Evolutionary conservation across 2,888 invertebrate species (phyloP), one percentile per base, ranked within the genome.

Genomic region (Rhimphoctona megacephalus): DNA sequence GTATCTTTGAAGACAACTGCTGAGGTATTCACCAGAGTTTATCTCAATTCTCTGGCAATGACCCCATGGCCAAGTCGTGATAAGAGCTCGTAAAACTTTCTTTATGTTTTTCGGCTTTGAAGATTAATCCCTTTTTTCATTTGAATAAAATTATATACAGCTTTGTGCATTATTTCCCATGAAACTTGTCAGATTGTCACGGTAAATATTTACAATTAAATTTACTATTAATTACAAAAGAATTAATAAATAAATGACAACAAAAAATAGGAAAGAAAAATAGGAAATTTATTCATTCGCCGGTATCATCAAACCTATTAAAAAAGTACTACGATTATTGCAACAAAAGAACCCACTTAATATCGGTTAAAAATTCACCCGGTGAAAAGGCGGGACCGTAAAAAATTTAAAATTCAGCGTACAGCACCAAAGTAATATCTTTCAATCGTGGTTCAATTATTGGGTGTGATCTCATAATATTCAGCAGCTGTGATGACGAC

Each of bases 21-120:
- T 49, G 36, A 49, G 66, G 74, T 43, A 78, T 33, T 36, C 36
- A 43, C 43, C 52, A 22, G 69, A 73, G 73, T 84, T 81, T 86
- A 86, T 86, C 86, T 78, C 57, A 36, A 80, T 81, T 83, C 77
- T 49, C 66, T 72, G 67, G 73, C 81, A 84, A 64, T 84, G 86
- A 86, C 86, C 86, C 81, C 81, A 52, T 52, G 72, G 25, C 8
- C 25, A 49, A 66, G 9, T 52, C 22, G 43, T 61, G 84, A 86
- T 86, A 74, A 86, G 72, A 69, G n/a, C 39, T 54, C 52, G 43
- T 36, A 49, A 57, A 33, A 33, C 36, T 33, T 73, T 70, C 9
- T 57, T 74, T 22, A 25, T 25, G n/a, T 69, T 52, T 54, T 66
- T 69, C 49, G 36, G 36, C 39, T 54, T 4, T 3, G 22, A 69